Base-by-base conservation (phyloP, 2,797 vertebrate species). In the Acridotheres tristis region DNA sequence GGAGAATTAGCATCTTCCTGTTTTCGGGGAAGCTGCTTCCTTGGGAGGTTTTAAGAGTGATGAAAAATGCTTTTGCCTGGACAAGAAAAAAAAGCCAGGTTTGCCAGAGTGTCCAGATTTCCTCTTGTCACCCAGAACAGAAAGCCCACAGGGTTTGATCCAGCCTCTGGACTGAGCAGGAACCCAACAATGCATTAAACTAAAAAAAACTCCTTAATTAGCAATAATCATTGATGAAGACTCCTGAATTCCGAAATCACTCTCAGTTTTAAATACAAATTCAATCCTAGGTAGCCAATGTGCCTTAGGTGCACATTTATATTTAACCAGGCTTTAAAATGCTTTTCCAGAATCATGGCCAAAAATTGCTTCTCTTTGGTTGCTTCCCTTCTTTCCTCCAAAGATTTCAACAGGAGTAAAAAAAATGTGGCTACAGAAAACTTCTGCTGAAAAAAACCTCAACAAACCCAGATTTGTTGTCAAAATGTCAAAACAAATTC, bases 1-100 rank as follows among this genome's bases (percentile, higher is more conserved):
- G 0, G 55, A 69, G 88, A 95, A 88, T 88, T 54, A 89, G 11
- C 61, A 91, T 78, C 78, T 91, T 90, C 88, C 94, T 94, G 72
- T 43, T 85, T 58, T 62, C 1, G 0, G 77, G 42, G 69, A 89
- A 91, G 58, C 10, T 55, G 22, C 50, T 85, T 63, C 62, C 77
- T 59, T 51, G 30, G 26, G 74, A 66, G 25, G 10, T 32, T 79
- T 58, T 74, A 57, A 32, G 47, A 58, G 75, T 1, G 65, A 48
- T 38, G 50, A 72, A 48, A 80, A 80, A 48, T 22, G 32, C 13
- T 7, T 63, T 58, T 50, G 65, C 54, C 29, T 5, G 21, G 40
- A 53, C 38, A 36, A 27, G 53, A 69, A 63, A 59, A 75, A 76
- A 42, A 7, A 26, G 4, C 9, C 55, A 30, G 36, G 29, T 67